Percentiles rank a stretch among this genome's conserved stretches.
These are phyloP conservation scores for Bimastos eiseni DNA, from an alignment of 2,888 invertebrate species.

Conservation along the genomic window DNA sequence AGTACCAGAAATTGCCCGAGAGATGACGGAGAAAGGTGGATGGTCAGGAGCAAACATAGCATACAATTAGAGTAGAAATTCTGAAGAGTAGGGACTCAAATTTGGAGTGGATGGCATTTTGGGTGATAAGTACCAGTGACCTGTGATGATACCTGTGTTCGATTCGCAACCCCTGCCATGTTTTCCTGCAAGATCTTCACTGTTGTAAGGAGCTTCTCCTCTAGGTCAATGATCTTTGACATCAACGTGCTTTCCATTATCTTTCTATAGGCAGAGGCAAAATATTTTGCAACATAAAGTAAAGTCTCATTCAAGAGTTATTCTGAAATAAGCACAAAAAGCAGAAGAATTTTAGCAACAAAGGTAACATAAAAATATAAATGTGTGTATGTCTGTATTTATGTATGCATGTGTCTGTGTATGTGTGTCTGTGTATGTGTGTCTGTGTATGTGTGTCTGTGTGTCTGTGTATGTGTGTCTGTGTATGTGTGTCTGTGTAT, in stretches of 20 bases:
- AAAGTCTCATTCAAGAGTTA: background rate
- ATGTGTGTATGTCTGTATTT: too few relatives aligned
- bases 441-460: too few relatives aligned
- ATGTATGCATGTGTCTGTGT: too few relatives aligned
- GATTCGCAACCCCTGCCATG: background rate
- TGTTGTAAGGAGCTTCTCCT: constrained; percentile 50
- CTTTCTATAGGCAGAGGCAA: constrained; percentile 47
- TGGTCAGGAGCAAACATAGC: too few relatives aligned
- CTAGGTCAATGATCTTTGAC: constrained; percentile 52
- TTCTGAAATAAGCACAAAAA: background rate
- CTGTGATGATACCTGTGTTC: background rate
- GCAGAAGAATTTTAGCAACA: background rate
- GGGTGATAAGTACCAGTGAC: background rate
- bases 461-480: too few relatives aligned
- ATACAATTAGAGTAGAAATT: too few relatives aligned
- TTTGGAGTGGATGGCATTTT: too few relatives aligned
- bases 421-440: too few relatives aligned
- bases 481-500: too few relatives aligned
- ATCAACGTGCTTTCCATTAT: constrained; percentile 51
- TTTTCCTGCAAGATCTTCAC: background rate
- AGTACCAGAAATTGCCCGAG: too few relatives aligned
- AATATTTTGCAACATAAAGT: background rate
- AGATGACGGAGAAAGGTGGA: too few relatives aligned
- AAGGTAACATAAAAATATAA: background rate
- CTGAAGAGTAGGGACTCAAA: too few relatives aligned